Base-by-base conservation (phyloP, 2,888 invertebrate genomes). In the Cheiracanthium punctorium region DNA sequence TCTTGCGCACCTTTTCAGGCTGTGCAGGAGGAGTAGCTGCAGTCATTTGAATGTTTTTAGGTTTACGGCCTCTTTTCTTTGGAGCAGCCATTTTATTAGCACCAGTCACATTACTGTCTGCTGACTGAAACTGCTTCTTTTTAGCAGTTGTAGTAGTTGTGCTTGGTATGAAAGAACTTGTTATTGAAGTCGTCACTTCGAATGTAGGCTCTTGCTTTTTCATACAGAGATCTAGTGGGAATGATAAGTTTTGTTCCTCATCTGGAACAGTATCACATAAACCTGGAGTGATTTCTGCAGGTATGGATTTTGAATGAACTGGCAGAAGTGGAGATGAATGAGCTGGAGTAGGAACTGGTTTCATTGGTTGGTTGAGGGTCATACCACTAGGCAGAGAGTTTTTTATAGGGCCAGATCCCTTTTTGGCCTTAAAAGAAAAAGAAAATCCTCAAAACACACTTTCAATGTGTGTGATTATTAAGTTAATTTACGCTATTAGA, bases 151-250 rank as follows among this genome's bases (percentile, higher is more conserved):
- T 52, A 8, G 69, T 76, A 5, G 86, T 75, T 33, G 65, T 28
- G 24, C 74, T 75, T 14, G 80, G 80, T 32, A 80, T 76, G 41
- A 71, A 87, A 41, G 87, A 81, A 58, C 41, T 76, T 4, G 52
- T 64, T 32, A 86, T 76, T 10, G 85, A 86, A 32, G 80, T 71
- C 17, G 87, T 81, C 24, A 87, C 85, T 71, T 88, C 86, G 20
- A 80, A 79, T 0, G 79, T 82, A 20, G 87, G 77, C 48, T 85
- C 87, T 37, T 85, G 74, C 41, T 85, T 88, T 73, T 89, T 89
- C 73, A 89, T 86, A 20, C 88, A 89, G 48, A 89, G 71, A 79
- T 89, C 87, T 41, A 89, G 69, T n/a, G 88, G 88, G 48, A 88
- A 71, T 33, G 82, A 67, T 33, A 67, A 58, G 52, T 86, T 87